Percentiles rank a stretch among this genome's conserved stretches.
phyloP scores from a whole-genome alignment of 2,113 vertebrate species.

The Oophaga pumilio region DNA sequence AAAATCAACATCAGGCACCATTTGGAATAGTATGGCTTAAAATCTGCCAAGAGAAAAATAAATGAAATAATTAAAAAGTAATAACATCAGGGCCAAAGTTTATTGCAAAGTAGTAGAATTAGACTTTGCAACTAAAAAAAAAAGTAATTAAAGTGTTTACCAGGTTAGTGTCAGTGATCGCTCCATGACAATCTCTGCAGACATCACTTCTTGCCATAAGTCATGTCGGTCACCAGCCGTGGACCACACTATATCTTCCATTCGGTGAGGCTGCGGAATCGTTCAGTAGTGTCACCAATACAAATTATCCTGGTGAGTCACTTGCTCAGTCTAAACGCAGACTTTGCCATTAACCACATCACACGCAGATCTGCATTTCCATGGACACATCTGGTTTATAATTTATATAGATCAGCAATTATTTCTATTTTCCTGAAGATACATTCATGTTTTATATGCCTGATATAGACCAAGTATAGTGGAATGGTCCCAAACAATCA shows the following conservation, averaged over 20 bases:
- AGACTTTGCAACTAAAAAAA: no score
- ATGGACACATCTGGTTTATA: slow-evolving; percentile 28
- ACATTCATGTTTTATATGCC: not conserved
- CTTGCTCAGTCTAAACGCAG: slow-evolving; percentile 33
- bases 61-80: no score
- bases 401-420: slow-evolving; percentile 30
- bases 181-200: not conserved
- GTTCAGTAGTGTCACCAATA: slow-evolving; percentile 2
- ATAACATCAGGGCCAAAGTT: no score
- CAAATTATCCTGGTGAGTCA: slow-evolving; percentile 28
- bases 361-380: not conserved
- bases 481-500: not conserved
- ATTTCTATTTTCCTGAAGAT: slow-evolving; percentile 10
- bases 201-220: not conserved
- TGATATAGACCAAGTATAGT: not conserved
- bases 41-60: no score
- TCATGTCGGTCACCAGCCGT: not conserved
- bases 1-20: no score
- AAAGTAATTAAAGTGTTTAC: not conserved
- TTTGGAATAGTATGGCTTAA: no score
- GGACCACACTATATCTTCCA: not conserved
- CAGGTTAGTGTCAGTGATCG: not conserved
- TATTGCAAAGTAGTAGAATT: no score
- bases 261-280: not conserved
- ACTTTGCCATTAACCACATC: slow-evolving; percentile 22